Conservation (phyloP, 2,888 invertebrate genomes). For the Leucophora obtusa region DNA sequence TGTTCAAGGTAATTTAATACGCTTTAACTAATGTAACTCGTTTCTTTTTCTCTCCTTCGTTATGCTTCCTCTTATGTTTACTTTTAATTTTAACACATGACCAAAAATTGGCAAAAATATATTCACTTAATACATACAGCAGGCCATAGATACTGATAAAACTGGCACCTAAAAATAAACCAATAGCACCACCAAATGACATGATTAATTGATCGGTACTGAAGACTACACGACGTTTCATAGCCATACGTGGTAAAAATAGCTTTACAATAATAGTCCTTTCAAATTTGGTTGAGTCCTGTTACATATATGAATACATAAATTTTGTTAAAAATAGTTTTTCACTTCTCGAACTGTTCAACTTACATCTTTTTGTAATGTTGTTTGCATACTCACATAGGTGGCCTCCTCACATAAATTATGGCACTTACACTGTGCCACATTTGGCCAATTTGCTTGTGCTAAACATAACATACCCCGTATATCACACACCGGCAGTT, state of each 20-base stretch:
- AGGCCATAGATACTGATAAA: slow-evolving; percentile 73
- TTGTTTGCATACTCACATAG: slow-evolving; percentile 68
- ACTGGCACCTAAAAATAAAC: slow-evolving; percentile 77
- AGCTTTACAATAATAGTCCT: slow-evolving; percentile 69
- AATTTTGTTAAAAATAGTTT: not conserved
- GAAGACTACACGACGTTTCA: slow-evolving; percentile 74
- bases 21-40: slow-evolving; percentile 26
- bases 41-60: not conserved
- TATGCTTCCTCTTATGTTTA: not conserved
- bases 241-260: slow-evolving; percentile 72
- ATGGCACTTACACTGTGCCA: slow-evolving; percentile 70
- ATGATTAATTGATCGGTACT: slow-evolving; percentile 76
- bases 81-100: slow-evolving; percentile 17
- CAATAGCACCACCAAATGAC: slow-evolving; percentile 76
- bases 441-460: slow-evolving; percentile 68
- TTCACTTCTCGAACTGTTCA: not conserved
- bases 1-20: slow-evolving; percentile 47
- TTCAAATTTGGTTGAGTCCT: slow-evolving; percentile 69
- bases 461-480: slow-evolving; percentile 72
- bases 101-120: slow-evolving; percentile 39
- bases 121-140: slow-evolving; percentile 66
- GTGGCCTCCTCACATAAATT: slow-evolving; percentile 70
- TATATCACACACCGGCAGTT: slow-evolving; percentile 70
- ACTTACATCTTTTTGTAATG: slow-evolving; percentile 69
- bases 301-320: not conserved